Evolutionary conservation across 2,113 vertebrate genomes (phyloP), one percentile per base, ranked within the genome.

Genomic region (Onychostoma macrolepis): DNA sequence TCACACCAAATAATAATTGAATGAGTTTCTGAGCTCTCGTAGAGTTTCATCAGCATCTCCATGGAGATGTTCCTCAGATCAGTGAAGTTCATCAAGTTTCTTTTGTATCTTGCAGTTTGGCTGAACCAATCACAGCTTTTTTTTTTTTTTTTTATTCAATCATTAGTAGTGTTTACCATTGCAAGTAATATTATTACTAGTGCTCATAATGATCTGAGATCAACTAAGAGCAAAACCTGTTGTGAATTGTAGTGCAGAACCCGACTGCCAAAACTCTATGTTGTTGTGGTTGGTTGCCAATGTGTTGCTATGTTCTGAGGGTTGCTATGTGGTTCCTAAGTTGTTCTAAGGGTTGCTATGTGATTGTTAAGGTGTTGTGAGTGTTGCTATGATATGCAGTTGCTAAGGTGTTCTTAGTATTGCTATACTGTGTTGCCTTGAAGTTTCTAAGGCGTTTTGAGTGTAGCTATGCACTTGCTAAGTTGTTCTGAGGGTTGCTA

Each of bases 1-100:
- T 65, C n/a, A 65, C 61, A 65, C 61, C 24, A 28, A 65, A 65
- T 65, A 56, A 56, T 56, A 65, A 28, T 28, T 26, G 61, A 65
- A 65, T 65, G 61, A 28, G 61, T 28, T 65, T 65, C 61, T 65
- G 61, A 11, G 26, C n/a, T 65, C 61, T 65, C n/a, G n/a, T 2
- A 28, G n/a, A 65, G 61, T 65, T 65, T 65, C 61, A 28, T 65
- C 61, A 65, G 61, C 61, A 65, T 65, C 24, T 65, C 61, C 61
- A 65, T 65, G 61, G 61, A 65, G 11, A 65, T 65, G 26, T 65
- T 65, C 61, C 19, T 56, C 19, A 53, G 45, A 33, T 33, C 33
- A 3, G 33, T 33, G 33, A 33, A 63, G 45, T 48, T 48, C 45
- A 48, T 11, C 7, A 11, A 11, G 43, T 8, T 45, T 45, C 7